Evolutionary conservation across 1,140 invertebrate species (phyloP), one percentile per base, ranked within the genome.

Genomic region (Lineus longissimus): DNA sequence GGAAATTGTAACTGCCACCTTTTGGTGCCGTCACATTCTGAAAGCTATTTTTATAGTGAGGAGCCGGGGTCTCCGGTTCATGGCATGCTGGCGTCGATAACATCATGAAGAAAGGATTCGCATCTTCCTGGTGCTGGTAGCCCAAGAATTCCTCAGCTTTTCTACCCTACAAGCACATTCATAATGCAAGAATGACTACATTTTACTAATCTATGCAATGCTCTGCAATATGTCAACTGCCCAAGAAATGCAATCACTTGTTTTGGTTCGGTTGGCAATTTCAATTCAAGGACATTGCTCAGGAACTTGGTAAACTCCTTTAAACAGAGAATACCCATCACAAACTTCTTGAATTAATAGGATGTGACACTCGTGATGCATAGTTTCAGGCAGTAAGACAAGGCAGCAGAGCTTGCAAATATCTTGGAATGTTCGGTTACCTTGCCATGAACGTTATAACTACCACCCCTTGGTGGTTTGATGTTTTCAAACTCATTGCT

Each of bases 81-180:
- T 95, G 93, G 13, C 90, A 88, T 0, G 92, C 90, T 22, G 93
- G 92, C 0, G 91, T 88, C 1, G 91, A 87, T 9, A 94, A 69
- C 67, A 93, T 88, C 87, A 93, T 91, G 40, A 95, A 86, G 74
- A 95, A 93, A 13, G 89, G 88, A 11, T 77, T 61, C 2, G 58
- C 67, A 64, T 66, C 67, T 74, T 45, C 30, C 59, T 43, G 55
- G 27, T 55, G 33, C 9, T 65, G 45, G 29, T 58, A 31, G 51
- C 31, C 90, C 76, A 74, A 92, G 92, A 4, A 85, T 73, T 33
- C 83, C 68, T 2, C 86, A 85, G 59, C 85, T 82, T 56, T 83
- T 73, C 63, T 77, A 82, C 87, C 88, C 68, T 22, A 81, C n/a
- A 79, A 69, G 70, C 58, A 63, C 66, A 54, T 67, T 56, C 29